Evolutionary conservation across 2,797 vertebrate species (phyloP).

Genomic region (Numenius phaeopus): DNA sequence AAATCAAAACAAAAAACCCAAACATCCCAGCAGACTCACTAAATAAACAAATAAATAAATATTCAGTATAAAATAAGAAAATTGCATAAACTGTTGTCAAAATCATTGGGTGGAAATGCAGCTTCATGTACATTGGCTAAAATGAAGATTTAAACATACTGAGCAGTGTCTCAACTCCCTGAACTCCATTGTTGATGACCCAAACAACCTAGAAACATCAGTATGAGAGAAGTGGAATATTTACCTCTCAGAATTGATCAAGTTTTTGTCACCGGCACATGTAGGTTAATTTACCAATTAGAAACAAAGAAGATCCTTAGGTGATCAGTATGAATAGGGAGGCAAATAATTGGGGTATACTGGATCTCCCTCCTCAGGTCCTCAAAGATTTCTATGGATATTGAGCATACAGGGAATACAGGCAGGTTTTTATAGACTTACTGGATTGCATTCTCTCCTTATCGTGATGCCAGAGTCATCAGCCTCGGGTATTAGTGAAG

Average conservation of each 20-base stretch:
- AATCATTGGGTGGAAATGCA: background rate
- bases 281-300: background rate
- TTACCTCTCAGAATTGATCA: background rate
- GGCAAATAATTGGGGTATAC: background rate
- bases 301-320: background rate
- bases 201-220: background rate
- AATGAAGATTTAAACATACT: background rate
- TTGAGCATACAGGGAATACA: background rate
- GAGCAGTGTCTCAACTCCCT: rapidly evolving
- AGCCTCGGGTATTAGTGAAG: background rate
- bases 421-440: background rate
- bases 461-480: background rate
- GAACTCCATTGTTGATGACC: background rate
- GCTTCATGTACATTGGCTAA: background rate
- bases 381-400: background rate
- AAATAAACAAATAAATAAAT: background rate
- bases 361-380: background rate
- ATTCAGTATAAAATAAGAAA: background rate
- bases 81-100: background rate
- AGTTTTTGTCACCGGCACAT: background rate
- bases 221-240: background rate
- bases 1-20: background rate
- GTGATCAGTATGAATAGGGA: background rate
- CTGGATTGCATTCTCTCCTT: background rate
- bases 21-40: background rate